Evolutionary conservation across 2,888 invertebrate genomes (phyloP).

Genomic region (Mongoloraphidia duomilia): DNA sequence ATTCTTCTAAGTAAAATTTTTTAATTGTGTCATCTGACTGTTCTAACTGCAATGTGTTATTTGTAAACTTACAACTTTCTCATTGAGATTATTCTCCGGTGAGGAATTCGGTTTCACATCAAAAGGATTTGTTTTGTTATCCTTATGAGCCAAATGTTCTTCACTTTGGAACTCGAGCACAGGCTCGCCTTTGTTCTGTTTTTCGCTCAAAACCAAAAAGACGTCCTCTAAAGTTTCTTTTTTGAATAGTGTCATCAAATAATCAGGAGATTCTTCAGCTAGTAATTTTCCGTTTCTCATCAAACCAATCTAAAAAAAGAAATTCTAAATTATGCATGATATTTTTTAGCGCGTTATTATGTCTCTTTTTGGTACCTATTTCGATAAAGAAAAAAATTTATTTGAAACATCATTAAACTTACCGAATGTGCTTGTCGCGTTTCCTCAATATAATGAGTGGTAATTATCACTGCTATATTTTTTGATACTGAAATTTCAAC

Average conservation of each 20-base stretch:
- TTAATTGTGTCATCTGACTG: too few species aligned
- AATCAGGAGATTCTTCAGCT: constrained; percentile 69
- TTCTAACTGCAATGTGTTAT: too few species aligned
- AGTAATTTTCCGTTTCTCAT: constrained; percentile 74
- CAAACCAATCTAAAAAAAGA: constrained; percentile 59
- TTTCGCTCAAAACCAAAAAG: constrained; percentile 63
- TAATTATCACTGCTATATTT: constrained; percentile 73
- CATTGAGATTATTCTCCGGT: too few species aligned
- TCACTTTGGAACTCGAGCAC: constrained; percentile 3
- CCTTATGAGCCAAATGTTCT: not conserved
- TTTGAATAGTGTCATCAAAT: constrained; percentile 52
- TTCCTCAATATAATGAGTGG: constrained; percentile 92
- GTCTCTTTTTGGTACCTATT: too few species aligned
- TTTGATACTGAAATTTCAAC: constrained; percentile 52
- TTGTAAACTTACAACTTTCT: too few species aligned
- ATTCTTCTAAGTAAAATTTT: too few species aligned
- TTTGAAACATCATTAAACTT: constrained; percentile 18
- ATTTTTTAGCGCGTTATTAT: too few species aligned
- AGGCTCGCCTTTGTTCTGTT: constrained; percentile 33
- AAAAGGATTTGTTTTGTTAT: too few species aligned
- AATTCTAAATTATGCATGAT: too few species aligned
- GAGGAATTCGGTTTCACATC: too few species aligned
- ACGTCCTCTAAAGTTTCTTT: constrained; percentile 73
- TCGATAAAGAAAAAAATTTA: too few species aligned
- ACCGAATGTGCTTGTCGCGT: constrained; percentile 69